Evolutionary conservation across 2,888 invertebrate species (phyloP).

Genomic region (Harpagoxenus sublaevis): DNA sequence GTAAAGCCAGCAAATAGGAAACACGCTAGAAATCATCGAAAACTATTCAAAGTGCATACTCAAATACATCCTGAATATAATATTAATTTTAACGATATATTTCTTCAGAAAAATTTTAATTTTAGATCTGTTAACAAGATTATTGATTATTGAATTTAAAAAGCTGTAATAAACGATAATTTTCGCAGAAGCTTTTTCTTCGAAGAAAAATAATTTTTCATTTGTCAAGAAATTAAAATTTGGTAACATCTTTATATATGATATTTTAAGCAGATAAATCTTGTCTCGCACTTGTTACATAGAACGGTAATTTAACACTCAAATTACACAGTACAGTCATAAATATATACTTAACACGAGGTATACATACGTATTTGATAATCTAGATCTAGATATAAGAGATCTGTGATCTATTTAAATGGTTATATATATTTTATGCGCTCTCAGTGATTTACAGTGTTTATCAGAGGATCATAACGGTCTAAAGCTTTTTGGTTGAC

Average conservation of each 20-base stretch:
- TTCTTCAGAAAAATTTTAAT: not conserved
- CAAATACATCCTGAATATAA: not conserved
- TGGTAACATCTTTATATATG: not conserved
- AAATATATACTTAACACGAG: slow-evolving; percentile 55
- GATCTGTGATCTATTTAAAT: slow-evolving; percentile 52
- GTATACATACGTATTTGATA: slow-evolving; percentile 66
- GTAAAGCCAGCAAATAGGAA: not conserved
- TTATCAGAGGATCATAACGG: not conserved
- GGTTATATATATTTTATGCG: slow-evolving; percentile 16
- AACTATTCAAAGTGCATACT: not conserved
- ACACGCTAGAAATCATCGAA: not conserved
- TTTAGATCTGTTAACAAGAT: not conserved
- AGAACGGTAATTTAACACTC: not conserved
- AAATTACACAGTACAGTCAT: slow-evolving; percentile 37
- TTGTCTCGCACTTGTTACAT: not conserved
- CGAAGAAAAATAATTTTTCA: not conserved
- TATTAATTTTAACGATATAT: not conserved
- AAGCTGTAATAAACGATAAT: not conserved
- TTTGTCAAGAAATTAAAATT: not conserved
- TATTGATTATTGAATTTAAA: not conserved
- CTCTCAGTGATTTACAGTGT: slow-evolving; percentile 25
- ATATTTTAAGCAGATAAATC: slow-evolving; percentile 4
- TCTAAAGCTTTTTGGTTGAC: slow-evolving; percentile 24
- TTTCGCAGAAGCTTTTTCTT: not conserved
- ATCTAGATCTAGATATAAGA: slow-evolving; percentile 26